Conservation (phyloP, 2,113 vertebrate genomes). For the Zeus faber region DNA sequence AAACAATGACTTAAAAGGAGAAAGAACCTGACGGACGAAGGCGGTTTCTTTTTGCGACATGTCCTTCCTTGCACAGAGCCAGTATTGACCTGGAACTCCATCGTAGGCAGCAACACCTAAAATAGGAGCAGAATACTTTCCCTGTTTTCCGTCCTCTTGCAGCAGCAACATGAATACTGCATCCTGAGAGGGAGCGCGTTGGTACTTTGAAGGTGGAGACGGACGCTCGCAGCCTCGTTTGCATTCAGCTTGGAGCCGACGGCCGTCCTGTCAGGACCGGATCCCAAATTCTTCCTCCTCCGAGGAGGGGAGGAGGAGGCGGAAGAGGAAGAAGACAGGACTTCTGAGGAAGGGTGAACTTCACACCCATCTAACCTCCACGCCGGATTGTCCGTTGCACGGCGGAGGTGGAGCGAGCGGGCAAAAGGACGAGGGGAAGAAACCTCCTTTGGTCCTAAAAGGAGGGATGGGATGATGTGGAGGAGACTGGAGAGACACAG, state of each 20-base stretch:
- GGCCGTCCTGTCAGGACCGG: conserved; percentile 60
- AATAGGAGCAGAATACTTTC: too few relatives aligned
- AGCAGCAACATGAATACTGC: too few relatives aligned
- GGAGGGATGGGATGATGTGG: too few relatives aligned
- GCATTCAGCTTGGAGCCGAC: conserved; percentile 58
- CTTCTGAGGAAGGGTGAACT: conserved; percentile 66
- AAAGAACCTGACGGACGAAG: too few relatives aligned
- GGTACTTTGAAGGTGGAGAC: conserved; percentile 33
- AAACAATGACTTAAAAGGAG: too few relatives aligned
- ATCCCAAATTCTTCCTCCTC: conserved; percentile 45
- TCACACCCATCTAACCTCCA: conserved; percentile 68
- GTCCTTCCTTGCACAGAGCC: too few relatives aligned
- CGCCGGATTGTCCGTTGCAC: conserved; percentile 53
- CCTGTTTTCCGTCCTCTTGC: too few relatives aligned
- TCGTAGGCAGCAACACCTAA: too few relatives aligned
- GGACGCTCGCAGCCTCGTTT: conserved; percentile 54
- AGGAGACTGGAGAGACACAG: too few relatives aligned
- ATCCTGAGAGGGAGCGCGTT: conserved; percentile 23
- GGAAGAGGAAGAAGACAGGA: too few relatives aligned
- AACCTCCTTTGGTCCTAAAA: conserved; percentile 55
- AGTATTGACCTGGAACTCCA: too few relatives aligned
- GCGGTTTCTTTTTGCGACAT: too few relatives aligned
- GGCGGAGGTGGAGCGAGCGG: conserved; percentile 51
- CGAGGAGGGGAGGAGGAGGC: conserved; percentile 64
- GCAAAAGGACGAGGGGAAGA: conserved; percentile 46